Evolutionary conservation across 2,888 invertebrate species (phyloP).

Genomic region (Lasius fuliginosus): DNA sequence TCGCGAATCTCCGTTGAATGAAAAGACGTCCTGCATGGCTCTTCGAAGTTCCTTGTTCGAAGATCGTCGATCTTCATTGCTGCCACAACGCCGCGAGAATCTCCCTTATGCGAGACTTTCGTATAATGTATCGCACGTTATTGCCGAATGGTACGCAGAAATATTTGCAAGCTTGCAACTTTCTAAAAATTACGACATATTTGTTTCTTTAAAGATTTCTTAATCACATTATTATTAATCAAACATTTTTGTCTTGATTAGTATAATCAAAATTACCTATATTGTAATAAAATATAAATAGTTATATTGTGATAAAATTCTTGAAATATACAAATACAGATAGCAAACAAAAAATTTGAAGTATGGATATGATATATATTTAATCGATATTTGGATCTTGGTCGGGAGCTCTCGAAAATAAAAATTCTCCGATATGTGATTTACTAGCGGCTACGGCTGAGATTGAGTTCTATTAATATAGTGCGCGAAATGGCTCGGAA

Average conservation of each 20-base stretch:
- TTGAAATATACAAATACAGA: not conserved
- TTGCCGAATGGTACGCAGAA: not conserved
- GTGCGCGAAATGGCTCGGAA: conserved; percentile 64
- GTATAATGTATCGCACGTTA: conserved; percentile 9
- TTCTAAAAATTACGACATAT: not conserved
- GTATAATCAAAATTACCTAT: not conserved
- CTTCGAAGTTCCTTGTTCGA: conserved; percentile 32
- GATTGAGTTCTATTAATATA: conserved; percentile 70
- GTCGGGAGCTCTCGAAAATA: conserved; percentile 19
- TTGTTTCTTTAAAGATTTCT: conserved; percentile 1
- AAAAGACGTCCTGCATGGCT: conserved; percentile 38
- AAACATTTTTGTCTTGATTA: not conserved
- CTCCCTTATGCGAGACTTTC: conserved; percentile 22
- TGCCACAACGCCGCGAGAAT: conserved; percentile 39
- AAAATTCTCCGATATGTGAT: not conserved
- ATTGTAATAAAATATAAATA: not conserved
- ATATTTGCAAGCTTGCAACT: conserved; percentile 9
- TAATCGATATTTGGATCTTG: conserved; percentile 40
- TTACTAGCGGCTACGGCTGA: conserved; percentile 8
- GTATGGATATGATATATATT: not conserved
- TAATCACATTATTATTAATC: not conserved
- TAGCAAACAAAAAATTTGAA: not conserved
- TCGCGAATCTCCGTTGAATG: conserved; percentile 51
- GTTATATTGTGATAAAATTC: not conserved
- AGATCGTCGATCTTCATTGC: conserved; percentile 54